Conservation (phyloP, 2,113 vertebrate genomes). For the Hipposideros armiger region DNA sequence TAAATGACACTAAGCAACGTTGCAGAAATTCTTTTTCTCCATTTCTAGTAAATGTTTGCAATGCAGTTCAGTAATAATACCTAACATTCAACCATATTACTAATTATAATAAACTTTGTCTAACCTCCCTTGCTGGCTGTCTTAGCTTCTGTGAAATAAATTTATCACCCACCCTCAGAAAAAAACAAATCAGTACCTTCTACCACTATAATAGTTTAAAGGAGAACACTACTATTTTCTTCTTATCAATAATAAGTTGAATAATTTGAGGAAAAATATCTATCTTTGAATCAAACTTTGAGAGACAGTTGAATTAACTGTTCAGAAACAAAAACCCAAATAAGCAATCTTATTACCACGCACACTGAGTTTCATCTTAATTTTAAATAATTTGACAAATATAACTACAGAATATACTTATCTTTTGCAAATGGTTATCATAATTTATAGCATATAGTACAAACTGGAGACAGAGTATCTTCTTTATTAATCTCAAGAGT, state of each 20-base stretch:
- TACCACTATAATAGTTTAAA: background rate
- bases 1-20: slow-evolving; percentile 4
- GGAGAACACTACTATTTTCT: background rate
- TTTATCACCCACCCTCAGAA: background rate
- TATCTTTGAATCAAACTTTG: slow-evolving; percentile 57
- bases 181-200: background rate
- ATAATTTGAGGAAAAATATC: slow-evolving; percentile 41
- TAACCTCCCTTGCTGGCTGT: slow-evolving; percentile 17
- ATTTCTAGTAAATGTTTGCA: slow-evolving; percentile 39
- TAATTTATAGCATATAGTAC: slow-evolving; percentile 6
- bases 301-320: slow-evolving; percentile 21
- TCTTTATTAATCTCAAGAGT: slow-evolving; percentile 64
- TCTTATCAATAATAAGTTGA: slow-evolving; percentile 62
- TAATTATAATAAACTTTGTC: slow-evolving; percentile 55
- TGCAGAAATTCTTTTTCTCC: slow-evolving; percentile 19
- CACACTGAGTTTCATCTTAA: slow-evolving; percentile 41
- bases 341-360: background rate
- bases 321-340: slow-evolving; percentile 32
- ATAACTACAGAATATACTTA: slow-evolving; percentile 15
- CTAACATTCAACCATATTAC: slow-evolving; percentile 8
- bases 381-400: slow-evolving; percentile 56
- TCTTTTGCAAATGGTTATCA: slow-evolving; percentile 30
- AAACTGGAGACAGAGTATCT: slow-evolving; percentile 14
- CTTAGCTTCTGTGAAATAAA: slow-evolving; percentile 57
- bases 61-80: background rate